Evolutionary conservation across 2,113 vertebrate genomes (phyloP), one percentile per base, ranked within the genome.

Genomic region (Notothenia coriiceps): DNA sequence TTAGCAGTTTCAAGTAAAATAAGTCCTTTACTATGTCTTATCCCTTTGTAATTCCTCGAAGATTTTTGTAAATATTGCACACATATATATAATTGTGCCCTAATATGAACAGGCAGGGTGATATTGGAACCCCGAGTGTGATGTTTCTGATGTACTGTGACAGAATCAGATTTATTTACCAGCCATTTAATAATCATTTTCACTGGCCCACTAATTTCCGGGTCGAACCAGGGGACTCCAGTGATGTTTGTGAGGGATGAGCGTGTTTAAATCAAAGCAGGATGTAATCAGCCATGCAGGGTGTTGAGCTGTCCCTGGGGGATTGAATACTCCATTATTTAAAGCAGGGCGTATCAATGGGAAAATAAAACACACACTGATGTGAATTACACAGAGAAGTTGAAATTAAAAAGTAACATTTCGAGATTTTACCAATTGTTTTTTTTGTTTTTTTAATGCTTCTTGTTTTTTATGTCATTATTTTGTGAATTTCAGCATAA

Each of bases 241-340:
- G 82, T 83, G 74, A 86, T 90, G 90, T 91, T 89, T 88, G 87
- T 90, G 87, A 88, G 46, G 79, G 86, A 91, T 91, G 92, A 88
- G 85, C 84, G 83, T 71, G 73, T 92, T 92, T 92, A 91, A 93
- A 94, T 91, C 90, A 93, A 91, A 92, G 82, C 84, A 88, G 84
- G 86, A 87, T 88, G 88, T 88, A 93, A 91, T 94, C 91, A 87
- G 89, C 87, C 83, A 79, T 83, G 89, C 80, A 72, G 82, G 84
- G 77, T 81, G 82, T 80, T 70, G 75, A 52, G 74, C 77, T 83
- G 84, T 86, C 78, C 73, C 80, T 55, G 25, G 57, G 88, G 85
- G 80, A 84, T 86, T 89, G 82, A 89, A 89, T 83, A 57, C 79
- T 79, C 66, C 61, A 91, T 90, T 89, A 90, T 87, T 86, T 85